These are phyloP conservation scores for Meandrusa payeni DNA, from an alignment of 2,888 invertebrate genomes.

Conservation along the genomic window DNA sequence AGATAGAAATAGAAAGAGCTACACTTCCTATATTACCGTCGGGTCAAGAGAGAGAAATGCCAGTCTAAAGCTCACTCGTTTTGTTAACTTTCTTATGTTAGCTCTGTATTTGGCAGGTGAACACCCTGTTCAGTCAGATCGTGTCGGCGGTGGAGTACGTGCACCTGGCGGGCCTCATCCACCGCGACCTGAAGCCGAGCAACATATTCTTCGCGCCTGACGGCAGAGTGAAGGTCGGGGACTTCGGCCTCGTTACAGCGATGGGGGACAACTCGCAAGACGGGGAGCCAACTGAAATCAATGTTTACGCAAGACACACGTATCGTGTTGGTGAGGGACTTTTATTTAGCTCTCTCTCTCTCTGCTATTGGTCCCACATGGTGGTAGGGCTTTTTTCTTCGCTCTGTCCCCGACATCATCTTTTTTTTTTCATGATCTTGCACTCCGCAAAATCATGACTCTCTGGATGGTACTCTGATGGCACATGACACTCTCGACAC, in stretches of 20 bases:
- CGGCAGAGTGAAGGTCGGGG: constrained; percentile 95
- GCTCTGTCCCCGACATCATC: too few species aligned
- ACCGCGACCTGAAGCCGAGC: constrained; percentile 94
- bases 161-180: constrained; percentile 95
- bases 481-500: too few species aligned
- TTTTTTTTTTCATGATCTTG: too few species aligned
- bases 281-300: constrained; percentile 40
- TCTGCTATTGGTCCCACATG: too few species aligned
- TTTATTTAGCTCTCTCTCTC: too few species aligned
- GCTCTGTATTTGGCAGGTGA: constrained; percentile 57
- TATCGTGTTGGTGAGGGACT: constrained; percentile 85
- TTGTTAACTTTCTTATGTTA: not conserved
- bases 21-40: too few species aligned
- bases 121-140: constrained; percentile 92
- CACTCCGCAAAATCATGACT: too few species aligned
- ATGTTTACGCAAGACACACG: constrained; percentile 76
- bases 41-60: too few species aligned
- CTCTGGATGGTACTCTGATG: too few species aligned
- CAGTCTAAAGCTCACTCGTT: too few species aligned
- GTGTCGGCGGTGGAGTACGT: constrained; percentile 97
- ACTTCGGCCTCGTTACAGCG: constrained; percentile 98
- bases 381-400: too few species aligned
- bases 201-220: constrained; percentile 92
- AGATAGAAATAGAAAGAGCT: too few species aligned
- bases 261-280: constrained; percentile 74